Percentiles rank a stretch among this genome's conserved stretches.
phyloP scores from a whole-genome alignment of 2,888 invertebrate species.

The Zootermopsis nevadensis region DNA sequence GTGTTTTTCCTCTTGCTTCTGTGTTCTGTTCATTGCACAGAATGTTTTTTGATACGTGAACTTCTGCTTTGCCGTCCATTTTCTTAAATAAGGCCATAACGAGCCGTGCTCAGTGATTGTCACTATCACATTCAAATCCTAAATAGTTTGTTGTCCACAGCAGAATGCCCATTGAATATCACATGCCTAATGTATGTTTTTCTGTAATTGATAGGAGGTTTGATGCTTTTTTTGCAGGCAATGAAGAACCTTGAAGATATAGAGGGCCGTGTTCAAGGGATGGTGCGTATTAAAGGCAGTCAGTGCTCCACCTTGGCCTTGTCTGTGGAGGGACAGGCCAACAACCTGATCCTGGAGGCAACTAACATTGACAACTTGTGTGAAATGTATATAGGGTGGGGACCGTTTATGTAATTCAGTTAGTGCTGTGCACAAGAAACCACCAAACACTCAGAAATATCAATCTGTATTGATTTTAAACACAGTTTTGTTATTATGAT shows the following conservation, averaged over 20 bases:
- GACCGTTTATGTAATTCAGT: constrained; percentile 70
- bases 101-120: no score
- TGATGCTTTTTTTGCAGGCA: constrained; percentile 67
- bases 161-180: no score
- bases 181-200: no score
- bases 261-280: constrained; percentile 84
- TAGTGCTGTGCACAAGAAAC: not conserved
- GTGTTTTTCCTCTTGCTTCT: no score
- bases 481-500: no score
- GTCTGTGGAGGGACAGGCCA: constrained; percentile 95
- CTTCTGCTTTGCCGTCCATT: no score
- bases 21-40: no score
- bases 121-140: no score
- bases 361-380: constrained; percentile 88
- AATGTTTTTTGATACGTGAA: no score
- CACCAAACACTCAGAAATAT: not conserved
- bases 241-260: constrained; percentile 86
- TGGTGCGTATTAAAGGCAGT: constrained; percentile 73
- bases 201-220: not conserved
- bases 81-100: no score
- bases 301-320: constrained; percentile 76
- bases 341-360: constrained; percentile 91
- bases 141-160: no score
- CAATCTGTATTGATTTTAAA: no score
- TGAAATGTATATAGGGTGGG: constrained; percentile 98